phyloP scores from a whole-genome alignment of 23 tunicate genomes.

The Botrylloides violaceus region DNA sequence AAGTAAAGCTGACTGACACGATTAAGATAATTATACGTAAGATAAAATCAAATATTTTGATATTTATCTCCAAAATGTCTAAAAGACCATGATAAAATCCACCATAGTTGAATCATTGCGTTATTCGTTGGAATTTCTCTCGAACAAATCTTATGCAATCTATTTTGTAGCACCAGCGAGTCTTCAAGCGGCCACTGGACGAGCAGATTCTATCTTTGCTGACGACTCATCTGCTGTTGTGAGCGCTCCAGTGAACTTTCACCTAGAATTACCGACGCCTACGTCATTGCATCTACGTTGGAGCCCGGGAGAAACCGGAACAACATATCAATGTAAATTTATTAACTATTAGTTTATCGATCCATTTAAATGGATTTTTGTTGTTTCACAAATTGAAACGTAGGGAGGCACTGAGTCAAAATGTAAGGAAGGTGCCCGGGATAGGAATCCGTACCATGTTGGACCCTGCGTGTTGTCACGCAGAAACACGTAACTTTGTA shows the following conservation, averaged over 20 bases:
- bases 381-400: background rate
- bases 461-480: no score
- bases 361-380: background rate
- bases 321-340: slow-evolving; percentile 18
- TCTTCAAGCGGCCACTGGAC: background rate
- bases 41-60: no score
- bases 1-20: slow-evolving; percentile 2
- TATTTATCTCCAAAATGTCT: no score
- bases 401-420: no score
- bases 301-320: slow-evolving; percentile 25
- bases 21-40: slow-evolving; percentile 7
- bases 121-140: no score
- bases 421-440: no score
- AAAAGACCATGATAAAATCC: no score
- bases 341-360: background rate
- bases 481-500: no score
- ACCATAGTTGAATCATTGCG: no score
- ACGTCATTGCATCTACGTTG: slow-evolving; percentile 12
- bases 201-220: background rate
- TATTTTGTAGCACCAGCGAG: background rate
- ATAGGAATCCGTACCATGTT: no score
- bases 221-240: background rate
- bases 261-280: slow-evolving; percentile 5
- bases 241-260: slow-evolving; percentile 13
- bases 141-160: no score